Percentiles rank a stretch among this genome's conserved stretches.
Conservation (phyloP, 2,888 invertebrate species). For the Tineola bisselliella region DNA sequence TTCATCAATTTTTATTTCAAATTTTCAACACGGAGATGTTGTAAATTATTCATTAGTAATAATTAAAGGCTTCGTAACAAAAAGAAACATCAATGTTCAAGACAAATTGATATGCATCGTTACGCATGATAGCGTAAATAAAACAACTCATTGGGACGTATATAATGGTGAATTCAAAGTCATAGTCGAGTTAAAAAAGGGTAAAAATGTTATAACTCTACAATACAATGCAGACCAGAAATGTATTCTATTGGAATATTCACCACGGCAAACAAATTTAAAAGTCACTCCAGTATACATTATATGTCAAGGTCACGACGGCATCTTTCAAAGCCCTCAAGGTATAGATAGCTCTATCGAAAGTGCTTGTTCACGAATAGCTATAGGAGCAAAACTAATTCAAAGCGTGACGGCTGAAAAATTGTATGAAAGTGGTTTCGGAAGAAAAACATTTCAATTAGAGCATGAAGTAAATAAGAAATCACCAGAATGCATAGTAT, state of each 20-base stretch:
- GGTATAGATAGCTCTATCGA: conserved; percentile 72
- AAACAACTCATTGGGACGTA: conserved; percentile 68
- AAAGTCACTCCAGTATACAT: conserved; percentile 84
- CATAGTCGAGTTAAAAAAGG: conserved; percentile 70
- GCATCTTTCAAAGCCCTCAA: conserved; percentile 77
- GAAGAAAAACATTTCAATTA: conserved; percentile 83
- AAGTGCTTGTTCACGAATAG: conserved; percentile 80
- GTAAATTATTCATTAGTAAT: conserved; percentile 70
- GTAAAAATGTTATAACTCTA: conserved; percentile 71
- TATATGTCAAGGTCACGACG: conserved; percentile 82
- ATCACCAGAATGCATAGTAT: conserved; percentile 74
- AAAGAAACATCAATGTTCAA: conserved; percentile 47
- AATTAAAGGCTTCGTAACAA: conserved; percentile 68
- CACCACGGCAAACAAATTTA: conserved; percentile 66
- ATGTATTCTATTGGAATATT: conserved; percentile 63
- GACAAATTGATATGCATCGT: conserved; percentile 52
- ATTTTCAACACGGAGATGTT: conserved; percentile 70
- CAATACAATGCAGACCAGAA: conserved; percentile 61
- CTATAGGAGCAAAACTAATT: conserved; percentile 79
- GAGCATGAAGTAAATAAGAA: conserved; percentile 71
- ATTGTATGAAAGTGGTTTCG: conserved; percentile 79
- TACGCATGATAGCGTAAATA: conserved; percentile 44
- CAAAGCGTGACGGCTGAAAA: conserved; percentile 91
- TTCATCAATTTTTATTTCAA: conserved; percentile 61
- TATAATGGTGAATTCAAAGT: conserved; percentile 76